phyloP scores from a whole-genome alignment of 2,888 invertebrate genomes.

The Chloroclystis v-ata region DNA sequence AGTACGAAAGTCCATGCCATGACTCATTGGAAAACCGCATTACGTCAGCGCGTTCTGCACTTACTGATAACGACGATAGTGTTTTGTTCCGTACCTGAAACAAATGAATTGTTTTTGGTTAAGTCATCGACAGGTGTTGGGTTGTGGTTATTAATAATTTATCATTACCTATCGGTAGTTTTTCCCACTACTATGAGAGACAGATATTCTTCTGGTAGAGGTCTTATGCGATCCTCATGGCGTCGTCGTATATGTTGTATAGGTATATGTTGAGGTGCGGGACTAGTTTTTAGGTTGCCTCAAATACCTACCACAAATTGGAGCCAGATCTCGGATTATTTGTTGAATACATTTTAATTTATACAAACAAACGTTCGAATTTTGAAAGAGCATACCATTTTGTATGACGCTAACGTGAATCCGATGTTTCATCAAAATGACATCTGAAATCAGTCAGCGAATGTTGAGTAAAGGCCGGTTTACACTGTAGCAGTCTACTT shows the following conservation, averaged over 20 bases:
- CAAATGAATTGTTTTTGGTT: constrained; percentile 21
- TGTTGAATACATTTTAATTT: neutral
- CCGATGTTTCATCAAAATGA: constrained; percentile 5
- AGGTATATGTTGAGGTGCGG: too few relatives aligned
- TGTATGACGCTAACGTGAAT: neutral
- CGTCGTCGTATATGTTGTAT: too few relatives aligned
- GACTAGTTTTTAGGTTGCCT: too few relatives aligned
- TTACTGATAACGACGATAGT: constrained; percentile 13
- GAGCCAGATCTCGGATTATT: too few relatives aligned
- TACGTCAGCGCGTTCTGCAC: constrained; percentile 13
- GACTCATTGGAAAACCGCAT: constrained; percentile 26
- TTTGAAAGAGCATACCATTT: neutral
- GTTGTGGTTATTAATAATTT: too few relatives aligned
- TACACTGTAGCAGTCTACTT: neutral
- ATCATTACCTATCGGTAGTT: too few relatives aligned
- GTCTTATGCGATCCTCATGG: too few relatives aligned
- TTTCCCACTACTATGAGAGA: too few relatives aligned
- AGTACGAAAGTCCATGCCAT: constrained; percentile 20
- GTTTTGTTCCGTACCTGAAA: constrained; percentile 25
- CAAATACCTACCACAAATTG: too few relatives aligned
- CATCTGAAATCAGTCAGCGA: constrained; percentile 1
- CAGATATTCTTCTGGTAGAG: too few relatives aligned
- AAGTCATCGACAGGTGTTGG: constrained; percentile 13
- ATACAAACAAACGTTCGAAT: too few relatives aligned
- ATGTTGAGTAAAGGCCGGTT: neutral